Evolutionary conservation across 2,888 invertebrate species (phyloP).

Genomic region (Lithophane semibrunnea): DNA sequence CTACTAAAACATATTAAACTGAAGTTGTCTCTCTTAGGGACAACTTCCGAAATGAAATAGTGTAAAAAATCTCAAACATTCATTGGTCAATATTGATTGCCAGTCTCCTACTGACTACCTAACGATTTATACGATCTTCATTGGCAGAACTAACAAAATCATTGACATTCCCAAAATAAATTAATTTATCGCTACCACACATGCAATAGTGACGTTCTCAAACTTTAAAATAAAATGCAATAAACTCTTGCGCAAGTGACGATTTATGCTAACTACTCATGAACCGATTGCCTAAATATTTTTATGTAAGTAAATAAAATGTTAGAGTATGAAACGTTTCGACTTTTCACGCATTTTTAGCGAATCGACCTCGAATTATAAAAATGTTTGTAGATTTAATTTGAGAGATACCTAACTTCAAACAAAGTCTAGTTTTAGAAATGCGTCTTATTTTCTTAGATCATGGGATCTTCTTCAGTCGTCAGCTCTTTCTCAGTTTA

Average conservation of each 20-base stretch:
- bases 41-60: not conserved
- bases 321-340: not conserved
- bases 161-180: conserved; percentile 6
- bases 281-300: conserved; percentile 20
- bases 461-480: too few species aligned
- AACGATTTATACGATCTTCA: not conserved
- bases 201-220: not conserved
- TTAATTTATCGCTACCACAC: conserved; percentile 7
- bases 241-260: conserved; percentile 43
- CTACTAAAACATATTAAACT: too few species aligned
- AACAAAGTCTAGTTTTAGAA: not conserved
- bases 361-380: conserved; percentile 4
- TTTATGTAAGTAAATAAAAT: conserved; percentile 32
- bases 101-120: too few species aligned
- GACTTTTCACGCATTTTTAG: not conserved
- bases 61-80: too few species aligned
- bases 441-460: not conserved
- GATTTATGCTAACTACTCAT: conserved; percentile 23
- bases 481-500: too few species aligned
- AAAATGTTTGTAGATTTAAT: not conserved
- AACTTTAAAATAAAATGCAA: conserved; percentile 48
- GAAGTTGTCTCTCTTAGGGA: too few species aligned
- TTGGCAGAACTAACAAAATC: not conserved
- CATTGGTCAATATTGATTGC: too few species aligned
- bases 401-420: not conserved